Base-by-base conservation (phyloP, 1,140 invertebrate genomes). In the Drosophila kohkoa region DNA sequence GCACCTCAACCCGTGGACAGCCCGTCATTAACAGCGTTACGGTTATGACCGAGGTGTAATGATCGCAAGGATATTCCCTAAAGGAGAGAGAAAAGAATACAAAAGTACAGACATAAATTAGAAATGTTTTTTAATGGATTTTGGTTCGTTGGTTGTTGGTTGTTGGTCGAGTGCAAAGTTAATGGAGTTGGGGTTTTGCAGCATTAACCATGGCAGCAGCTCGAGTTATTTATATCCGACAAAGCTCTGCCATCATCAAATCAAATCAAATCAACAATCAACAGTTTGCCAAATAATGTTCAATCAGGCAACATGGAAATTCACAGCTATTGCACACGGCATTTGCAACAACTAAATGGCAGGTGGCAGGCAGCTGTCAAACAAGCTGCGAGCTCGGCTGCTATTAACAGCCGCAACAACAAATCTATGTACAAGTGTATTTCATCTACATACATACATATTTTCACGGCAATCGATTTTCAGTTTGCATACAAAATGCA, bases 41-140 rank as follows among this genome's bases (percentile, higher is more conserved):
- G 91, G 99, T 99, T 85, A 99, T 98, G 81, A 99, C 97, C 8
- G 98, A 98, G 28, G 98, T 99, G 93, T 99, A 98, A 93, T 99
- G 98, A 93, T 99, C 99, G 93, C 99, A 99, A 6, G 99, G 98
- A 94, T 99, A 99, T 93, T 99, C 99, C 81, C 98, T 98, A 92
- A 93, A 20, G 3, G 20, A 3, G n/a, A 25, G 20, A 25, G 20
- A 52, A 65, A 43, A 41, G 30, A 66, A 51, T 57, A 13, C 8
- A 16, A 49, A 11, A 51, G 15, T 25, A 13, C 0, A 58, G 15
- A 55, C 30, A 54, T 38, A n/a, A 15, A 10, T 55, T 38, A 55
- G 16, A 55, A 3, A 55, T 41, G 54, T 28, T 20, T 57, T 55
- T 30, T 30, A 32, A 30, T 32, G 49, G 49, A 30, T 52, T 48